phyloP scores from a whole-genome alignment of 2,888 invertebrate genomes.

The Sinhomidia bicolor region DNA sequence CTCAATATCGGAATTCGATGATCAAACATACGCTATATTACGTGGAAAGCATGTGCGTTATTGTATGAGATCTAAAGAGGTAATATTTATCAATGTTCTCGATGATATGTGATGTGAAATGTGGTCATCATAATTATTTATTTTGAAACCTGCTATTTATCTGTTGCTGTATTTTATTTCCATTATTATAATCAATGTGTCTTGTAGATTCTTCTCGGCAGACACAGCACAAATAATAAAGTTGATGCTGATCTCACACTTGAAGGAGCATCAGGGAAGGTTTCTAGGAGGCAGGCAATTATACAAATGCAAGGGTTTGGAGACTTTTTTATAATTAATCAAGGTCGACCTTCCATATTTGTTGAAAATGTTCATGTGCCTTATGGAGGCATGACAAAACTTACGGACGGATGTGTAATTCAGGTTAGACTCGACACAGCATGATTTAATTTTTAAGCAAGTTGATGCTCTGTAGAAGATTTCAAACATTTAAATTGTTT shows the following conservation, averaged over 20 bases:
- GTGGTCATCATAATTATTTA: neutral
- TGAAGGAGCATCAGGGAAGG: conserved; percentile 97
- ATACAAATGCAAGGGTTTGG: conserved; percentile 95
- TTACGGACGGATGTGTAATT: conserved; percentile 96
- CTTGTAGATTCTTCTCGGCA: conserved; percentile 93
- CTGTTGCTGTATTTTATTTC: no score
- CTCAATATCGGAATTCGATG: conserved; percentile 90
- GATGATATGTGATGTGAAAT: neutral
- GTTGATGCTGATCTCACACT: conserved; percentile 97
- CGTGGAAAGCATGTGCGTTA: conserved; percentile 95
- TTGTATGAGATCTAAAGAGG: conserved; percentile 95
- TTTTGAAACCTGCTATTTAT: no score
- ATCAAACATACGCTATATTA: conserved; percentile 95
- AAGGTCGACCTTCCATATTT: conserved; percentile 96
- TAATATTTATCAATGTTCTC: conserved; percentile 81
- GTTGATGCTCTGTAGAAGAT: no score
- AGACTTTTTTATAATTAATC: conserved; percentile 96
- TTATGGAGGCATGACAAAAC: conserved; percentile 92
- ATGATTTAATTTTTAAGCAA: no score
- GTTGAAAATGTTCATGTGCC: conserved; percentile 96
- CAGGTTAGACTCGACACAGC: conserved; percentile 90
- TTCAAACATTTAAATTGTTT: no score
- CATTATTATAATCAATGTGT: no score
- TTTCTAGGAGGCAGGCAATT: conserved; percentile 95
- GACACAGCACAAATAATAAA: conserved; percentile 91